phyloP scores from a whole-genome alignment of 2,888 invertebrate genomes.

The Parnassius smintheus region DNA sequence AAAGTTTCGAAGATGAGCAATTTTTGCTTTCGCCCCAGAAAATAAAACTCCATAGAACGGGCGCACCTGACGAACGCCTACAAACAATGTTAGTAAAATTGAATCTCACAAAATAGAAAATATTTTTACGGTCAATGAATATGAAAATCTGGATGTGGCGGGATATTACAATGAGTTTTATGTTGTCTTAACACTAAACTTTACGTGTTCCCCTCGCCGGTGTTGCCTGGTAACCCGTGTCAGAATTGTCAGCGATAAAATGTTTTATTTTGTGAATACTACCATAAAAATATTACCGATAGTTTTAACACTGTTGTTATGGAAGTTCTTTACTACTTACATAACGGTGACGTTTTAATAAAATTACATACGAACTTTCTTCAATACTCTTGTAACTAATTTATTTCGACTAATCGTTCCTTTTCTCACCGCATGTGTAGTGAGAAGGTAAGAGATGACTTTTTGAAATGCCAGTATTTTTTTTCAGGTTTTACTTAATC shows the following conservation, averaged over 20 bases:
- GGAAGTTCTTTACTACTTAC: not conserved
- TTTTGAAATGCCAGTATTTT: too few relatives aligned
- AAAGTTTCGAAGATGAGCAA: conserved; percentile 35
- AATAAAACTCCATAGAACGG: conserved; percentile 55
- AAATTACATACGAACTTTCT: too few relatives aligned
- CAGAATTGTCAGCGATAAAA: conserved; percentile 20
- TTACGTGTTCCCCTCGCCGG: conserved; percentile 36
- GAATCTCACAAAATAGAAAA: conserved; percentile 77
- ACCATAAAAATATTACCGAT: conserved; percentile 15
- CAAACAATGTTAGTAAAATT: conserved; percentile 74
- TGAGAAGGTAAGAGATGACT: too few relatives aligned
- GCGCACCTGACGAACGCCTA: conserved; percentile 60
- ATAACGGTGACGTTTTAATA: too few relatives aligned
- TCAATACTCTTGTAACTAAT: too few relatives aligned
- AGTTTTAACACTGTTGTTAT: conserved; percentile 9
- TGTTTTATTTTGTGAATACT: conserved; percentile 13
- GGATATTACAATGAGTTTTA: conserved; percentile 45
- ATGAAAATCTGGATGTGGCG: conserved; percentile 66
- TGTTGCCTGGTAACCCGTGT: conserved; percentile 14
- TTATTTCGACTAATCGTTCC: too few relatives aligned
- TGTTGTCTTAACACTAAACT: conserved; percentile 52
- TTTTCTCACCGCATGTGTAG: too few relatives aligned
- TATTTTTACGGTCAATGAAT: conserved; percentile 77
- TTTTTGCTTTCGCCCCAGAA: conserved; percentile 39
- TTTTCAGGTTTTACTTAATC: too few relatives aligned